A percentile compares a stretch with the other conserved stretches of the same genome.
Evolutionary conservation across 64 coral and sea anemone species (phyloP).

Genomic region (Exaiptasia diaphana): DNA sequence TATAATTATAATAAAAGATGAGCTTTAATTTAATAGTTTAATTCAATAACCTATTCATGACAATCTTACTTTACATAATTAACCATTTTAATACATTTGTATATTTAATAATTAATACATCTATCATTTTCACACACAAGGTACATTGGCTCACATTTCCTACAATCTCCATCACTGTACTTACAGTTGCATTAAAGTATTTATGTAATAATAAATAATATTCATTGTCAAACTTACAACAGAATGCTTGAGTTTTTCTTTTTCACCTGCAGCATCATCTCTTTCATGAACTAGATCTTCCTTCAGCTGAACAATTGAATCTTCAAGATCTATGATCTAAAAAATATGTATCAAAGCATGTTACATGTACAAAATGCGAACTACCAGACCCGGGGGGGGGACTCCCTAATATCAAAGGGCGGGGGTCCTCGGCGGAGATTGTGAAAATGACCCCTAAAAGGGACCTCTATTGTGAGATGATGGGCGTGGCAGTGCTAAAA

Average conservation of each 20-base stretch:
- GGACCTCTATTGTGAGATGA: no score
- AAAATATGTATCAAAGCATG: no score
- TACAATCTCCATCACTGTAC: background rate
- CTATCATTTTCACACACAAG: no score
- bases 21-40: background rate
- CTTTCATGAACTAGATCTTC: slow-evolving; percentile 86
- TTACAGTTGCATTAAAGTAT: background rate
- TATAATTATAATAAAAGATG: background rate
- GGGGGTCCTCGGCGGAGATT: no score
- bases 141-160: no score
- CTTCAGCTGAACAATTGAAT: slow-evolving; percentile 91
- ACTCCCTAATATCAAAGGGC: no score
- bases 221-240: slow-evolving; percentile 47
- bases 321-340: slow-evolving; percentile 96
- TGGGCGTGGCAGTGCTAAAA: no score
- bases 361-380: background rate
- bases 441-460: no score
- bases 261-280: slow-evolving; percentile 76
- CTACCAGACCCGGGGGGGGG: no score
- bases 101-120: no score
- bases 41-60: background rate
- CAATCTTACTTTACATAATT: background rate
- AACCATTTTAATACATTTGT: background rate
- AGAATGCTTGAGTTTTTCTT: slow-evolving; percentile 82
- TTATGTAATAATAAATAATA: background rate